Conservation (phyloP, 2,113 vertebrate species). For the Danionella cerebrum region DNA sequence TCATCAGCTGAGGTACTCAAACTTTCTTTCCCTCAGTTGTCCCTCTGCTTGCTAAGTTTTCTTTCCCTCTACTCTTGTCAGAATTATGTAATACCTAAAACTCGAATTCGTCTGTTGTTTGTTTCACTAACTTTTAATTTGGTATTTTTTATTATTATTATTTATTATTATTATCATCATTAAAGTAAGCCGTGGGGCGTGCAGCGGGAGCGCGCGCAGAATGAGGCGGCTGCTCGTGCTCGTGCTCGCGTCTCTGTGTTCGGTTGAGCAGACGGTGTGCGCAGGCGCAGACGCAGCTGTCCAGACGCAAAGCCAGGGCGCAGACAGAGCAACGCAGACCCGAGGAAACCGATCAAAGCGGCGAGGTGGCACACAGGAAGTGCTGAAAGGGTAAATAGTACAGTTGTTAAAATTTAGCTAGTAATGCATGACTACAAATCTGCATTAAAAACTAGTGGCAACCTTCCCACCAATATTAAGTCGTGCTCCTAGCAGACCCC, state of each 20-base stretch:
- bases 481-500: too few species aligned
- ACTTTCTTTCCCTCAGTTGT: not conserved
- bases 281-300: constrained; percentile 41
- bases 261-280: constrained; percentile 41
- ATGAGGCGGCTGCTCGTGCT: constrained; percentile 72
- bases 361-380: constrained; percentile 76
- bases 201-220: constrained; percentile 52
- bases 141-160: too few species aligned
- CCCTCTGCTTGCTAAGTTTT: not conserved
- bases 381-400: constrained; percentile 85
- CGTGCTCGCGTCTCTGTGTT: constrained; percentile 66
- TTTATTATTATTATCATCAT: too few species aligned
- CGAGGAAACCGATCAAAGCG: constrained; percentile 84
- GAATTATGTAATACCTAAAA: too few species aligned
- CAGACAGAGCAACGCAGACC: constrained; percentile 43
- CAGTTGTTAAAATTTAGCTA: too few species aligned
- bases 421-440: too few species aligned
- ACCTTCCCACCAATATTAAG: too few species aligned
- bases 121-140: too few species aligned
- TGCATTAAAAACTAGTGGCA: too few species aligned
- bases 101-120: too few species aligned
- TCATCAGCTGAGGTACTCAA: constrained; percentile 8
- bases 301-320: constrained; percentile 46
- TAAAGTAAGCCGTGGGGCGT: not conserved
- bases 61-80: not conserved